Base-by-base conservation (phyloP, 2,888 invertebrate genomes). In the Heliconius charithonia region DNA sequence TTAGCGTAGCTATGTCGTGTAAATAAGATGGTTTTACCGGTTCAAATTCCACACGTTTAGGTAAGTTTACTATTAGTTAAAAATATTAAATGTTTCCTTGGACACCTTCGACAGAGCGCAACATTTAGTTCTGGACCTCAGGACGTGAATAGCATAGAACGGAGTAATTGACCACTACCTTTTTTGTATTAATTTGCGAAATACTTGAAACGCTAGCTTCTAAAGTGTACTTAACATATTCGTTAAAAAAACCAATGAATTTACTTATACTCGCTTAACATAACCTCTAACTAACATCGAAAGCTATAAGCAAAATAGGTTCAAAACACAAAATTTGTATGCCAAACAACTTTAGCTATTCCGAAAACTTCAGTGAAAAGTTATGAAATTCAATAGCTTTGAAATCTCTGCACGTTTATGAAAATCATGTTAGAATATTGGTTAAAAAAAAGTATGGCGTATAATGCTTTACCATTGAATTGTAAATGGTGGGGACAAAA, bases 351-450 rank as follows among this genome's bases (percentile, higher is more conserved):
- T 74, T 74, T 19, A 62, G 37, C 74, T 27, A 63, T 63, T 63
- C 63, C 63, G 63, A 74, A 74, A 74, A 74, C 74, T 74, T 63
- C 22, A 45, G 63, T 63, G 41, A 19, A 74, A 74, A 74, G 74
- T 74, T 74, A 41, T 71, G 29, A 59, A 37, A 67, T 37, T n/a
- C 29, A 37, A 67, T 27, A 41, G 51, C n/a, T 37, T 45, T 27
- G 65, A 63, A 79, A 59, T 70, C 77, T 45, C 59, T 37, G 66
- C 45, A 45, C 51, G 29, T 72, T 73, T 76, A 73, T 66, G 32
- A 62, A 62, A 41, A 78, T 76, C 80, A 78, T 72, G 72, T 27
- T 67, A 56, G 72, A 70, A 80, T 80, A 76, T 78, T 76, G 67
- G 73, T 16, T 37, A 32, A 32, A 29, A 32, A 32, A 32, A 32